Evolutionary conservation across 2,797 vertebrate genomes (phyloP), one percentile per base, ranked within the genome.

Genomic region (Capromys pilorides): DNA sequence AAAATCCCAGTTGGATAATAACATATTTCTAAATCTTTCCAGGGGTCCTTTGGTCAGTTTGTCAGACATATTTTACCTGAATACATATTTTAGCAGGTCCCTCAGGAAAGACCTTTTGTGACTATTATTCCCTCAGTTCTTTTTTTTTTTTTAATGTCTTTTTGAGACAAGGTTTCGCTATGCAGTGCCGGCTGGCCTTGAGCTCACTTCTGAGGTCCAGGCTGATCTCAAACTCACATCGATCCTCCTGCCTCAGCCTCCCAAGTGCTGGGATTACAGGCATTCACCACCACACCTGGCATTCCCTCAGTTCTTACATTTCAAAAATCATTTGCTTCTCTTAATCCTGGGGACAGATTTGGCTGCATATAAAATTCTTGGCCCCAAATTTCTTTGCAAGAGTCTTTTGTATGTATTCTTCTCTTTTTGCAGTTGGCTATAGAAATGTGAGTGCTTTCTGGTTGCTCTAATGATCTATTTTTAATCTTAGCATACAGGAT

Each of bases 251-350:
- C 45, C 45, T 45, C 45, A 45, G 45, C 45, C 45, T 45, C 45
- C 45, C 45, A 45, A 45, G 45, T 45, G 45, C 45, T 45, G 45
- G 45, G 45, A 45, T 45, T 45, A 45, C 45, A 45, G 45, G 45
- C 45, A 45, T 45, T 4, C 45, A 45, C 4, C 45, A 45, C 45
- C 45, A 45, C 8, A 8, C 45, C 45, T 8, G 8, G 8, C 45
- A 73, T 79, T 87, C 28, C 19, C 75, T 22, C 16, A 54, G 22
- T 41, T 79, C 64, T 89, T 93, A 11, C 6, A 73, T 51, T 88
- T 95, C 88, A 36, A 90, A 71, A 86, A 82, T 85, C 8, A 28
- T 79, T 86, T 71, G 12, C 21, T 54, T 39, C 33, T 54, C 93
- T 59, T 51, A 64, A 49, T 91, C 36, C 81, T 93, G 11, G 73